These are phyloP conservation scores for Lutjanus erythropterus DNA, from an alignment of 2,113 vertebrate genomes.

Conservation along the genomic window DNA sequence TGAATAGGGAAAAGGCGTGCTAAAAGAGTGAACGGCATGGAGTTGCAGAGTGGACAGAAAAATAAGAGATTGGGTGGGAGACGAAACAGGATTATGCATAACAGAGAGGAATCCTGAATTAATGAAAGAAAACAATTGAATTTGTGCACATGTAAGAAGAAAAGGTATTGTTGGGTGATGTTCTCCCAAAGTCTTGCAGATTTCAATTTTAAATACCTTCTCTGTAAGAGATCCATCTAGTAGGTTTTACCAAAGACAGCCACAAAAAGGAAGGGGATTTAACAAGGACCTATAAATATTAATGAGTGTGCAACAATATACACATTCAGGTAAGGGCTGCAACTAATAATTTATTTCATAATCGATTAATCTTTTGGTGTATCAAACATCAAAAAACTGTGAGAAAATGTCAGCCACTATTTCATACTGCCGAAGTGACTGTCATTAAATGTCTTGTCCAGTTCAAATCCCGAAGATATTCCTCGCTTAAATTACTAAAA, in stretches of 20 bases:
- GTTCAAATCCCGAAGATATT: neutral
- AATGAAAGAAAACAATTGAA: constrained; percentile 58
- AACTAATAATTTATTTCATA: neutral
- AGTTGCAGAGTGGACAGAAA: constrained; percentile 66
- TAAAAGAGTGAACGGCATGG: constrained; percentile 30
- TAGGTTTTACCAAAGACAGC: neutral
- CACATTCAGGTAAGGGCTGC: neutral
- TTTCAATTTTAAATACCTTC: constrained; percentile 53
- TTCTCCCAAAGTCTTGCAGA: constrained; percentile 28
- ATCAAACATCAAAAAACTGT: neutral
- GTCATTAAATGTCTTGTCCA: neutral
- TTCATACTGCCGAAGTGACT: neutral
- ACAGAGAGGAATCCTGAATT: constrained; percentile 53
- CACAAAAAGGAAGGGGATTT: neutral
- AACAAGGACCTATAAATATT: neutral
- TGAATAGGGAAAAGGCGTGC: constrained; percentile 40
- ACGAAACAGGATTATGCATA: constrained; percentile 50
- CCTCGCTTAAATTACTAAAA: no score
- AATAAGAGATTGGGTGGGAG: constrained; percentile 34
- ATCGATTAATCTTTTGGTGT: neutral
- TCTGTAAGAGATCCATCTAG: neutral
- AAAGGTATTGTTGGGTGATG: constrained; percentile 41
- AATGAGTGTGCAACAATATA: neutral
- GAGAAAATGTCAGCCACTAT: neutral
- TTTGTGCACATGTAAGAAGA: constrained; percentile 54